Evolutionary conservation across 2,888 invertebrate genomes (phyloP).

Genomic region (Eristalis tenax): DNA sequence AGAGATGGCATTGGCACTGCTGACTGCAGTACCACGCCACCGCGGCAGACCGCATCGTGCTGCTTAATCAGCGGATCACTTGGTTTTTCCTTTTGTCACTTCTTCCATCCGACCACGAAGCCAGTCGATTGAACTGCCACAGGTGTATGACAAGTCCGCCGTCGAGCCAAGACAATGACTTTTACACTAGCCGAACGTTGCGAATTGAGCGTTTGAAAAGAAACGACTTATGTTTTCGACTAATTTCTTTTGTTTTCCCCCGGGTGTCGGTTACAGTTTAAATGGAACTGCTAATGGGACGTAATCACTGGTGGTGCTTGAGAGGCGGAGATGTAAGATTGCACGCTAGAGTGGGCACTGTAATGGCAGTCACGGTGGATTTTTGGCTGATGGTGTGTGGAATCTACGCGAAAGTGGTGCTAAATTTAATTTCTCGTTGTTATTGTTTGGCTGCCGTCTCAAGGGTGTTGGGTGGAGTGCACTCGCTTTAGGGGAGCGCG

Average conservation of each 20-base stretch:
- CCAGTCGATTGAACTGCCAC: constrained; percentile 17
- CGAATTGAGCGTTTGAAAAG: constrained; percentile 31
- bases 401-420: background rate
- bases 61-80: constrained; percentile 52
- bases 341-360: constrained; percentile 49
- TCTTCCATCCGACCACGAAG: background rate
- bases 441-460: background rate
- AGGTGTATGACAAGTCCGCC: constrained; percentile 45
- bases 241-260: constrained; percentile 44
- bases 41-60: constrained; percentile 35
- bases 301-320: constrained; percentile 9
- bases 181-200: constrained; percentile 37
- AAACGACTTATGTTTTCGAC: background rate
- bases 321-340: constrained; percentile 31
- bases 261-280: constrained; percentile 23
- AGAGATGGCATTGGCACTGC: constrained; percentile 51
- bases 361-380: constrained; percentile 38
- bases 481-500: background rate
- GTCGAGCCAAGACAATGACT: constrained; percentile 34
- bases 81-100: constrained; percentile 14
- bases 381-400: constrained; percentile 13
- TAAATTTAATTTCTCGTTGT: constrained; percentile 1
- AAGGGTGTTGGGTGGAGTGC: background rate
- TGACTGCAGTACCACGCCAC: constrained; percentile 7
- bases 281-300: constrained; percentile 44